Conservation (phyloP, 2,888 invertebrate species). For the Drosophila villosipedis region DNA sequence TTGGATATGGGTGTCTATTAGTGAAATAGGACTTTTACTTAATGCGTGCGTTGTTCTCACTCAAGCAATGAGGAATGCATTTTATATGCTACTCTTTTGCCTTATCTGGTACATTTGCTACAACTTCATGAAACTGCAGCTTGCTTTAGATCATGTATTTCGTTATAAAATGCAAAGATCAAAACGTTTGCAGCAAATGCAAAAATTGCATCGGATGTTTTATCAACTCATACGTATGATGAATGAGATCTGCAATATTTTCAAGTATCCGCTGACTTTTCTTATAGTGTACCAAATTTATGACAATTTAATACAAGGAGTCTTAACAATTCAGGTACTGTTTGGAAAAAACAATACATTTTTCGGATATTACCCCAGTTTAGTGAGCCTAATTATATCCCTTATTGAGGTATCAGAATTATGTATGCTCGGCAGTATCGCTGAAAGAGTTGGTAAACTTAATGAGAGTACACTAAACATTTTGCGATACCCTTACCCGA, state of each 20-base stretch:
- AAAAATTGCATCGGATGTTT: conserved; percentile 4
- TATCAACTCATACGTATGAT: conserved; percentile 12
- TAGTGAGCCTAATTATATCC: accelerated
- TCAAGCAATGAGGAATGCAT: neutral
- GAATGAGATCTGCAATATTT: conserved; percentile 11
- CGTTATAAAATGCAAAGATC: conserved; percentile 2
- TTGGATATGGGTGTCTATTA: no score
- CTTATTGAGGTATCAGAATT: neutral
- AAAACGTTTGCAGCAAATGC: neutral
- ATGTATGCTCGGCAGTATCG: neutral
- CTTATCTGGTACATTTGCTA: conserved; percentile 7
- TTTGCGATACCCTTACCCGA: conserved; percentile 9
- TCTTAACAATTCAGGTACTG: neutral
- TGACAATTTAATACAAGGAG: neutral
- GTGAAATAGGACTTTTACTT: neutral
- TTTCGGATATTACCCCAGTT: neutral
- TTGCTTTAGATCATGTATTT: conserved; percentile 7
- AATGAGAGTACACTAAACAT: neutral
- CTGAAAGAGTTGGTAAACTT: neutral
- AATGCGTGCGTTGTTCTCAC: no score
- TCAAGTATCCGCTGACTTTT: conserved; percentile 11
- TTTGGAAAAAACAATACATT: neutral
- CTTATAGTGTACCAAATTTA: neutral
- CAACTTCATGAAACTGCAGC: neutral
- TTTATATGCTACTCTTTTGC: conserved; percentile 1